phyloP scores from a whole-genome alignment of 2,113 vertebrate genomes.

The Alligator sinensis region DNA sequence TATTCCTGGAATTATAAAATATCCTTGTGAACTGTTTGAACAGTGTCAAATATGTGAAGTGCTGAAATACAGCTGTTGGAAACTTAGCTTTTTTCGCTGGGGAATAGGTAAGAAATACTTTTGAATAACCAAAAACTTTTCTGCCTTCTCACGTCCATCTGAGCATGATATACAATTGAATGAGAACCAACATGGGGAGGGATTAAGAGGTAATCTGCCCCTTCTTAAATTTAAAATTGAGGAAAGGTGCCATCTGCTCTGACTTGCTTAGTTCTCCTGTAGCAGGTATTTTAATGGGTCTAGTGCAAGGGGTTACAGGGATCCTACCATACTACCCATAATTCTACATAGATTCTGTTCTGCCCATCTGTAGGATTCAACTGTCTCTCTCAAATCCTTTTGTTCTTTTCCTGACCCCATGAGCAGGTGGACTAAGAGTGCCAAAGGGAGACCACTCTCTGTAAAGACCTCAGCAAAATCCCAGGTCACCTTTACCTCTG shows the following conservation, averaged over 20 bases:
- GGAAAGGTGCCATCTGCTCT: background rate
- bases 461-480: background rate
- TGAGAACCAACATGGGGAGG: background rate
- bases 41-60: background rate
- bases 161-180: background rate
- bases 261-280: background rate
- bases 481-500: background rate
- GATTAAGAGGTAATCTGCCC: background rate
- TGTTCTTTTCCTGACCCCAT: too few species aligned
- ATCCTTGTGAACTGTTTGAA: slow-evolving; percentile 3
- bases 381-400: too few species aligned
- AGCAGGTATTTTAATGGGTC: background rate
- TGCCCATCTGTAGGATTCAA: too few species aligned
- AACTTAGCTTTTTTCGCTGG: background rate
- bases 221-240: background rate
- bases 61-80: background rate
- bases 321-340: too few species aligned
- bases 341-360: too few species aligned
- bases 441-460: background rate
- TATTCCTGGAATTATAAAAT: background rate
- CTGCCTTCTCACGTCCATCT: background rate
- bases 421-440: too few species aligned
- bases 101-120: background rate
- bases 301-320: background rate
- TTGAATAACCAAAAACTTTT: background rate